Conservation (phyloP, 2,113 vertebrate species). For the Rhodinocichla rosea region DNA sequence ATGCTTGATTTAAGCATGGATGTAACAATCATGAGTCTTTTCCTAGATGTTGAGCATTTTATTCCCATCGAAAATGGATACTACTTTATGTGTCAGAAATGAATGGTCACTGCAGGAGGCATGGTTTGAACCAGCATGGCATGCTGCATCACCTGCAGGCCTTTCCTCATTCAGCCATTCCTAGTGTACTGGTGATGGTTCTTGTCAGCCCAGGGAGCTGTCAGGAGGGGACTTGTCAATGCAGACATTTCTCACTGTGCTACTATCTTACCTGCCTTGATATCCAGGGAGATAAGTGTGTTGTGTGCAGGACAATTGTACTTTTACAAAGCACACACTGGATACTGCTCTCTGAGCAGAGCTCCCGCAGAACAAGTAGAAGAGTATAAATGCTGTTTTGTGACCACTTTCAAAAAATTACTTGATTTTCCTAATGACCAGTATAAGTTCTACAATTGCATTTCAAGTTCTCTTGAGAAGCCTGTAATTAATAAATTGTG, state of each 20-base stretch:
- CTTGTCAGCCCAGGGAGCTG: neutral
- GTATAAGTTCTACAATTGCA: neutral
- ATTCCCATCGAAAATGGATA: neutral
- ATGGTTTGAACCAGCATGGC: neutral
- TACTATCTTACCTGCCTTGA: neutral
- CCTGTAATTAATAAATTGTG: neutral
- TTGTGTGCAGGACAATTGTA: neutral
- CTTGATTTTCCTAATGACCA: neutral
- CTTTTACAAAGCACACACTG: neutral
- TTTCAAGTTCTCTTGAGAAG: neutral
- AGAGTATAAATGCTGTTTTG: neutral
- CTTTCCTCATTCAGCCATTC: neutral
- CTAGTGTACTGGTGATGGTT: neutral
- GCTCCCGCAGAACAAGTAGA: neutral
- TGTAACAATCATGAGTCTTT: neutral
- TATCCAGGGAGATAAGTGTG: neutral
- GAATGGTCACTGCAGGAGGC: neutral
- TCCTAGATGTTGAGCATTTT: neutral
- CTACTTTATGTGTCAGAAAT: neutral
- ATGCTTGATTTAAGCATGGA: neutral
- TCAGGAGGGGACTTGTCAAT: neutral
- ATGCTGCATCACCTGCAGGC: neutral
- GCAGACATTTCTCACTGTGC: neutral
- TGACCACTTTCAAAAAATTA: neutral
- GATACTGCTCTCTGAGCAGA: neutral